phyloP scores from a whole-genome alignment of 2,888 invertebrate genomes.

The Leucozona laternaria region DNA sequence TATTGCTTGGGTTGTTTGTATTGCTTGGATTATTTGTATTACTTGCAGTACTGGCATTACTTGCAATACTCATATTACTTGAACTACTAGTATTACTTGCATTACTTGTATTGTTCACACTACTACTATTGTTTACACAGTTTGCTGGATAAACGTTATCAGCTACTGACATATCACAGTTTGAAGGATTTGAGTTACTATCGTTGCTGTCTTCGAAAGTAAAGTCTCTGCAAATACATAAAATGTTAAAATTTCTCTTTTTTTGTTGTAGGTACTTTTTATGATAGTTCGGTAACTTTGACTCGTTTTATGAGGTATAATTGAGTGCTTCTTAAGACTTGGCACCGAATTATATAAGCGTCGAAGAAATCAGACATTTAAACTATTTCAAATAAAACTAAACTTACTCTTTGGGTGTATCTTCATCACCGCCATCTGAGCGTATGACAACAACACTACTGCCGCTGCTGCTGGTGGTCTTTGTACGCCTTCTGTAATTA shows the following conservation, averaged over 20 bases:
- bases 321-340: not conserved
- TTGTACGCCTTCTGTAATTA: conserved; percentile 80
- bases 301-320: too few species aligned
- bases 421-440: conserved; percentile 81
- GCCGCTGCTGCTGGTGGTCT: conserved; percentile 82
- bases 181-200: conserved; percentile 82
- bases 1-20: not conserved
- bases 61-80: conserved; percentile 13
- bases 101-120: conserved; percentile 19
- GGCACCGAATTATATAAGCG: not conserved
- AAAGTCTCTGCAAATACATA: conserved; percentile 78
- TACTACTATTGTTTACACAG: not conserved
- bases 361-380: not conserved
- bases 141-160: conserved; percentile 80
- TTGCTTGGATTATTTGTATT: conserved; percentile 21
- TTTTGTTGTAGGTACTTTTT: too few species aligned
- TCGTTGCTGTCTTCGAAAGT: conserved; percentile 82
- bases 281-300: too few species aligned
- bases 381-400: not conserved
- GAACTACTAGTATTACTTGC: conserved; percentile 22
- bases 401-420: conserved; percentile 81
- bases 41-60: conserved; percentile 5
- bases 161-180: conserved; percentile 83
- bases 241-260: too few species aligned
- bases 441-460: conserved; percentile 80